Conservation (phyloP, 2,113 vertebrate genomes). For the Corvus cornix region DNA sequence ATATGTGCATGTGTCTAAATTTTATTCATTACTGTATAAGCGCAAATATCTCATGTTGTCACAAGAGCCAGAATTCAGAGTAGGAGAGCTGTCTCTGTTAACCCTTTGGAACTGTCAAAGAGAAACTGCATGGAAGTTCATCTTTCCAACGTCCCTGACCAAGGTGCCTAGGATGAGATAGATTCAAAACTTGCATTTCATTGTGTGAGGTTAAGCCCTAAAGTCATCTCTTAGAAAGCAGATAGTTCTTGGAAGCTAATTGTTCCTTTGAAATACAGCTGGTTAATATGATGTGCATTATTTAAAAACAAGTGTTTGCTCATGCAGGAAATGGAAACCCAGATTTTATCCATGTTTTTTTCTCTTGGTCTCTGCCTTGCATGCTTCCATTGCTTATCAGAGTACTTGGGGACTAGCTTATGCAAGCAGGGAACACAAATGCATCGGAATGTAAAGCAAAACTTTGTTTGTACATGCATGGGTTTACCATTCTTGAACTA, state of each 20-base stretch:
- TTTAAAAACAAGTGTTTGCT: neutral
- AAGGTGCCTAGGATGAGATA: neutral
- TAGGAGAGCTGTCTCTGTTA: neutral
- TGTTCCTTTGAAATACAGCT: neutral
- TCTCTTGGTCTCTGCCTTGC: neutral
- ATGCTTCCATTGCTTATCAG: neutral
- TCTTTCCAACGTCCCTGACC: neutral
- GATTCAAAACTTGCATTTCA: neutral
- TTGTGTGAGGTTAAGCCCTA: neutral
- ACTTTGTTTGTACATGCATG: neutral
- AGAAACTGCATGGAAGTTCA: neutral
- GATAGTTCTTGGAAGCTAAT: neutral
- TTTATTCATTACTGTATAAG: neutral
- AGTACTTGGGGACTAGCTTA: neutral
- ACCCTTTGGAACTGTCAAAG: neutral
- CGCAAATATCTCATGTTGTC: neutral
- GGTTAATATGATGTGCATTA: too few relatives aligned
- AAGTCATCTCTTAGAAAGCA: neutral
- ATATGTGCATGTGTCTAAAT: neutral
- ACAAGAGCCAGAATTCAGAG: neutral
- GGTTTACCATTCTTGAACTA: neutral
- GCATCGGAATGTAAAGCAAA: neutral
- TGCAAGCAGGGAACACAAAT: neutral
- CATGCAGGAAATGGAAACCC: neutral
- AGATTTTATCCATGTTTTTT: neutral